These are phyloP conservation scores for Nephrotoma guestfalica DNA, from an alignment of 2,888 invertebrate genomes.

Conservation along the genomic window DNA sequence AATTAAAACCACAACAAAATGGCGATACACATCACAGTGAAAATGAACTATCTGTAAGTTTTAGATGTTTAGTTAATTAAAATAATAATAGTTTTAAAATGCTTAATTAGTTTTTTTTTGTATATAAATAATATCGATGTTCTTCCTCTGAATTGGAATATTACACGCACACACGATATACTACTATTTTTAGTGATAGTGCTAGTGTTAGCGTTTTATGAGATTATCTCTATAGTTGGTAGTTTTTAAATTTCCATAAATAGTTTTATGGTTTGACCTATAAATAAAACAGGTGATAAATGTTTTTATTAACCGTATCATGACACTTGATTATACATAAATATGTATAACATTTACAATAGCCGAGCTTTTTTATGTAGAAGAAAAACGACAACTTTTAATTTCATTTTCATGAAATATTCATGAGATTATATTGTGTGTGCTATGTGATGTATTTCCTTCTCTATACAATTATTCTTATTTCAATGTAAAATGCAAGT, in stretches of 20 bases:
- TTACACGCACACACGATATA: neutral
- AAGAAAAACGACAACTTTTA: neutral
- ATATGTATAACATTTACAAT: neutral
- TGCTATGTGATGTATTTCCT: neutral
- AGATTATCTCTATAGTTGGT: neutral
- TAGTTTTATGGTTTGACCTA: neutral
- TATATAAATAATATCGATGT: neutral
- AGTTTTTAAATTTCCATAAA: neutral
- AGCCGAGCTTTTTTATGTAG: neutral
- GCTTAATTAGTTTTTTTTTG: neutral
- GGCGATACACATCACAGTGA: conserved; percentile 52
- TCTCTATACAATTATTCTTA: neutral
- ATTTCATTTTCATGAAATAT: neutral
- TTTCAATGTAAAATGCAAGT: neutral
- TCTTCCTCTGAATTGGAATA: neutral
- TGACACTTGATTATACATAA: neutral
- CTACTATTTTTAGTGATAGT: neutral
- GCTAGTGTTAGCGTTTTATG: neutral
- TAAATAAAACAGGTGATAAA: neutral
- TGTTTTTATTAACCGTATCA: neutral
- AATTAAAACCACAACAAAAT: conserved; percentile 58
- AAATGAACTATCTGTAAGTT: conserved; percentile 5
- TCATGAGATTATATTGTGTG: neutral
- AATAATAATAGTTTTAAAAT: neutral
- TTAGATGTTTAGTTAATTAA: conserved; percentile 1